Evolutionary conservation across 2,113 vertebrate genomes (phyloP), one percentile per base, ranked within the genome.

Genomic region (Rana temporaria): DNA sequence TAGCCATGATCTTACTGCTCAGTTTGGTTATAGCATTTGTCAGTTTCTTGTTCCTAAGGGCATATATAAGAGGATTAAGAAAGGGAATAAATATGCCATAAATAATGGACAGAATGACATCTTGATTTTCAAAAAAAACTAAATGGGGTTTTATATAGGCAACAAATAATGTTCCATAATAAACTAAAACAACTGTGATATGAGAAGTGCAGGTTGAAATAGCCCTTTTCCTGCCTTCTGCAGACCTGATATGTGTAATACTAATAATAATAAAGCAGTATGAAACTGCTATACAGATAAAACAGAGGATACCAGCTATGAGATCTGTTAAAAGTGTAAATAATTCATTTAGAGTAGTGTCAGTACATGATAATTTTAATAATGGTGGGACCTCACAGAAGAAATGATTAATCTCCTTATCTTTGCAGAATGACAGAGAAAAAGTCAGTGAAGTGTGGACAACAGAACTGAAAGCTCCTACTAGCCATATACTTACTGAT

Each of bases 171-270:
- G 72, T 77, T 12, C 74, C 74, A 77, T 64, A 77, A 22, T 52
- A 77, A 48, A 77, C 48, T 7, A 52, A 4, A 4, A 77, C 74
- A 77, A 77, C 82, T 42, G 85, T 2, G 78, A 90, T 42, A 38
- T 91, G 88, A 60, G 87, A 91, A 20, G 85, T 85, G 24, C 89
- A 90, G 8, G 88, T 90, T 32, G 85, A 88, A 19, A 88, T 86
- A 9, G 87, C 89, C 85, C 87, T 91, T 63, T 57, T 72, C 52
- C 52, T 85, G 0, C 86, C 87, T 2, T 86, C 83, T 2, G 75
- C 64, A 0, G 86, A 89, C 0, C 1, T 55, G 59, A 88, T 90
- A 57, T 76, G 66, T 57, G 86, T 6, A 53, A 90, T 85, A 4
- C 85, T 38, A 15, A 62, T 82, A 9, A 87, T 71, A 1, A 89